Evolutionary conservation across 2,888 invertebrate species (phyloP), one percentile per base, ranked within the genome.

Genomic region (Allophyes oxyacanthae): DNA sequence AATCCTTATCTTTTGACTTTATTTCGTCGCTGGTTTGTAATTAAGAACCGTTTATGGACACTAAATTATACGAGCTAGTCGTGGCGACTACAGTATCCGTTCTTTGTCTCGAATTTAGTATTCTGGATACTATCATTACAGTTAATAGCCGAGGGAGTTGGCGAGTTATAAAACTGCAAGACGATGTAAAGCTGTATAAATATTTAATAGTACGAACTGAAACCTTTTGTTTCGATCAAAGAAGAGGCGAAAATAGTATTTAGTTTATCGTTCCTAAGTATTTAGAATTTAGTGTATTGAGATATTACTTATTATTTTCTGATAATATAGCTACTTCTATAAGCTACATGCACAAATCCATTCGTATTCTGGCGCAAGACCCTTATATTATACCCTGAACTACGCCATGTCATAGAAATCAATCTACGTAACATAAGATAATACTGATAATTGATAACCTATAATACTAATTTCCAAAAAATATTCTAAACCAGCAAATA

Each of bases 111-210:
- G 38, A 45, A 64, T 71, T 71, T 42, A 48, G 58, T 68, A 55
- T 63, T 59, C 68, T 15, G 56, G 60, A 67, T 60, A 58, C 64
- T 61, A 63, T 71, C 56, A 61, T 73, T 55, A 61, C 54, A 38
- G 51, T 63, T 68, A 65, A 74, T 63, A 48, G 60, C 51, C 11
- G 7, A 20, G 58, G 64, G 71, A 71, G 60, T 48, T 57, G 46
- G 57, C 43, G 34, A 63, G 56, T 42, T 51, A 67, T 73, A 70
- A 70, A 67, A 67, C 37, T 56, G 55, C 40, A 58, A 42, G 11
- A 57, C 45, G 44, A 64, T 34, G 56, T 49, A 53, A 59, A 54
- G 40, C 45, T 52, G 45, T 30, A 34, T 52, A 37, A 64, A 55
- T 64, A 66, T 73, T 57, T 45, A 53, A 43, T 51, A 45, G 58